phyloP scores from a whole-genome alignment of 2,113 vertebrate genomes.

The western clawed frog (Xenopus tropicalis) region DNA sequence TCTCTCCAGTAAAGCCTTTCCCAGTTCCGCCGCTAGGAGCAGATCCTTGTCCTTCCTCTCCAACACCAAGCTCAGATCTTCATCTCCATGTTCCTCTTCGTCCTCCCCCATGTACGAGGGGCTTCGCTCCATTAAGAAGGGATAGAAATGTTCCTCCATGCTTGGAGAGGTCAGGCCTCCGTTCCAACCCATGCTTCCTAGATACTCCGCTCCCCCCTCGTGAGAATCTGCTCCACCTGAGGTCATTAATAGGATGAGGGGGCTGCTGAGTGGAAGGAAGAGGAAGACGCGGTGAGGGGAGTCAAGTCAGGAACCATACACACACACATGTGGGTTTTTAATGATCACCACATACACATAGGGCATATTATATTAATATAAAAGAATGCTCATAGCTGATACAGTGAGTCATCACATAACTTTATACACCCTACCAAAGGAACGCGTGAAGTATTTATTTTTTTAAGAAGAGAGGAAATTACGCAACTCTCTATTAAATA shows the following conservation, averaged over 20 bases:
- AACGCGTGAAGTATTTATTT: no score
- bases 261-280: no score
- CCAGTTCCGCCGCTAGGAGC: constrained; percentile 57
- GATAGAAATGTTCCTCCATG: constrained; percentile 56
- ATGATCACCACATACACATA: no score
- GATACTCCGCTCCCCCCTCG: constrained; percentile 25
- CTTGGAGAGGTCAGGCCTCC: constrained; percentile 51
- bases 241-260: constrained; percentile 12
- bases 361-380: no score
- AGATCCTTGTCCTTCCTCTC: constrained; percentile 62
- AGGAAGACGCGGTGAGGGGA: no score
- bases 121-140: constrained; percentile 53
- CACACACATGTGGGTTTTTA: no score
- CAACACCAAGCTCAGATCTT: constrained; percentile 55
- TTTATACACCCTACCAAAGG: no score
- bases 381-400: no score
- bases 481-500: no score
- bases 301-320: no score
- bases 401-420: no score
- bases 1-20: constrained; percentile 62
- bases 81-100: constrained; percentile 30
- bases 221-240: constrained; percentile 45
- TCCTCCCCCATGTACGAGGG: constrained; percentile 52
- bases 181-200: constrained; percentile 41
- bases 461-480: no score